These are phyloP conservation scores for Monoplex corrugatus DNA, from an alignment of 2,888 invertebrate genomes.

Conservation along the genomic window DNA sequence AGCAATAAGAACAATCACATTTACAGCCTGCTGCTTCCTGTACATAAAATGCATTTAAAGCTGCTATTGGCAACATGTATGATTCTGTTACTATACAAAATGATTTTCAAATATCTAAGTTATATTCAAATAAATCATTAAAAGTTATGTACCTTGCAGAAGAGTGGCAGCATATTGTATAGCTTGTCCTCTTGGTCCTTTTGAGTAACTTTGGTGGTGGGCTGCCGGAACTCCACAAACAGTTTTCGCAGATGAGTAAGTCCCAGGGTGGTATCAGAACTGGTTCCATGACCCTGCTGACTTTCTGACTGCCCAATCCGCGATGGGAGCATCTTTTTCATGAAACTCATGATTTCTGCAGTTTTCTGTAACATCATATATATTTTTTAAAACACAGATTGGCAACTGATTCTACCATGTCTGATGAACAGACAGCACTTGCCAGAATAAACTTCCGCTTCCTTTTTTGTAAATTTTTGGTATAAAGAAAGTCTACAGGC, in stretches of 20 bases:
- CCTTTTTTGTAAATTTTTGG: too few relatives aligned
- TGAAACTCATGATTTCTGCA: constrained; percentile 89
- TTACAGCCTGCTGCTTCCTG: too few relatives aligned
- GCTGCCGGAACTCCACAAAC: constrained; percentile 96
- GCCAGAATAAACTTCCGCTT: too few relatives aligned
- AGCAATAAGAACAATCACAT: too few relatives aligned
- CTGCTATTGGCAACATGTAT: too few relatives aligned
- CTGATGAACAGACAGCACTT: too few relatives aligned
- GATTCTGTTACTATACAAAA: too few relatives aligned
- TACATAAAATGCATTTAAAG: too few relatives aligned
- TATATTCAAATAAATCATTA: constrained; percentile 2
- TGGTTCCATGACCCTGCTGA: constrained; percentile 81
- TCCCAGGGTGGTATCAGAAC: constrained; percentile 88
- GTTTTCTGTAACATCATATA: not conserved
- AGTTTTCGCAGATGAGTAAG: constrained; percentile 97
- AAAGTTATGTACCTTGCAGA: constrained; percentile 91
- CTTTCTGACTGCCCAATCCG: constrained; percentile 82
- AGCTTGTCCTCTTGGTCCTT: constrained; percentile 90
- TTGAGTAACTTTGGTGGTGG: constrained; percentile 84
- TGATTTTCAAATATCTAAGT: too few relatives aligned
- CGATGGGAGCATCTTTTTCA: constrained; percentile 90
- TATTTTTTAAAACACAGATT: too few relatives aligned
- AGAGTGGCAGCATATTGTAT: constrained; percentile 98
- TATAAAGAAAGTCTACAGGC: too few relatives aligned
- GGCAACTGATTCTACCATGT: too few relatives aligned